A percentile compares a stretch with the other conserved stretches of the same genome.
Evolutionary conservation across 2,888 invertebrate species (phyloP).

Genomic region (Scaptomyza polygonia): DNA sequence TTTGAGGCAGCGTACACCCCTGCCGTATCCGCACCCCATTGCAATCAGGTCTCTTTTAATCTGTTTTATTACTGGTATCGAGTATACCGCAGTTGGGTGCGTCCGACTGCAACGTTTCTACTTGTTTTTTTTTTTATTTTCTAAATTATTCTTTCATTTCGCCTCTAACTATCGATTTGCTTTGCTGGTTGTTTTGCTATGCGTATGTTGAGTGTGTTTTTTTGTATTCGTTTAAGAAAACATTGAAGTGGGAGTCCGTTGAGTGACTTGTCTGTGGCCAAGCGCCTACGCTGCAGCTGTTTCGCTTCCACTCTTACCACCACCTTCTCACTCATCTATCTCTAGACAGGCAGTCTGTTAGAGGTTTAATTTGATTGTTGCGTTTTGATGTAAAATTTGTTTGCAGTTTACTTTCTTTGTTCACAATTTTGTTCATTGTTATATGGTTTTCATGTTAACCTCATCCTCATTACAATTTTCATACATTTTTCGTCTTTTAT

Average conservation of each 20-base stretch:
- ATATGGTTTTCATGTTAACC: conserved; percentile 14
- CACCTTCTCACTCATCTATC: not conserved
- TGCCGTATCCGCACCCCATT: too few relatives aligned
- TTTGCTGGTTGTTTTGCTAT: conserved; percentile 9
- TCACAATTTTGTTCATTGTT: conserved; percentile 51
- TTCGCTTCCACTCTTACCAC: not conserved
- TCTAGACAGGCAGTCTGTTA: not conserved
- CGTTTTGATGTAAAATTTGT: conserved; percentile 74
- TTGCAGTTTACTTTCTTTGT: conserved; percentile 64
- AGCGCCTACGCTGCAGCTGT: conserved; percentile 33
- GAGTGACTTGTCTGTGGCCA: conserved; percentile 38
- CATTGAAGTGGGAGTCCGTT: conserved; percentile 77
- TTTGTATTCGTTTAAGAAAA: conserved; percentile 55
- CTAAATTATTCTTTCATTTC: too few relatives aligned
- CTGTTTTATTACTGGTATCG: too few relatives aligned
- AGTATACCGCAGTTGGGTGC: too few relatives aligned
- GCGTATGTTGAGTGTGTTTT: conserved; percentile 14
- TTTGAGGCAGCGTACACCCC: too few relatives aligned
- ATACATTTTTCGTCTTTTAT: not conserved
- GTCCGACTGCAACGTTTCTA: too few relatives aligned
- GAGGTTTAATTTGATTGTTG: conserved; percentile 57
- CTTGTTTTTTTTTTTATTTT: too few relatives aligned
- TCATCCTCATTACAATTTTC: not conserved
- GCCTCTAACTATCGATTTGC: too few relatives aligned
- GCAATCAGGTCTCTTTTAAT: too few relatives aligned